Conservation (phyloP, 2,888 invertebrate genomes). For the Ectobius pallidus region DNA sequence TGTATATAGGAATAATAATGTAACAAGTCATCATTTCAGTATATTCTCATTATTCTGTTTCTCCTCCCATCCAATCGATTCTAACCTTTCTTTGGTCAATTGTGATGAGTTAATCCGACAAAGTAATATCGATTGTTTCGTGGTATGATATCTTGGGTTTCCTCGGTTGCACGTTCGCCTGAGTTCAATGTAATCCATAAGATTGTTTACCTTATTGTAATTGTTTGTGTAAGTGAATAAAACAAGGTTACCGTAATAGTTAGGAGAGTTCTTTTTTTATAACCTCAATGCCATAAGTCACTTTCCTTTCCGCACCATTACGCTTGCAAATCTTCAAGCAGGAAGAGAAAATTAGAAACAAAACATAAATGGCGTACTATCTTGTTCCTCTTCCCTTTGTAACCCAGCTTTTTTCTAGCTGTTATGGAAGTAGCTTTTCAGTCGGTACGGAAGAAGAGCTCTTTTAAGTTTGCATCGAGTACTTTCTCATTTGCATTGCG, state of each 20-base stretch:
- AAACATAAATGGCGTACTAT: no score
- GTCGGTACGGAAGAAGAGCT: no score
- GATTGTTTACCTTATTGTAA: conserved; percentile 8
- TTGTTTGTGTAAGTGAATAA: conserved; percentile 21
- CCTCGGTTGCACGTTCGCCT: not conserved
- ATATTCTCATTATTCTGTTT: not conserved
- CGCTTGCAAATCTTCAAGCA: no score
- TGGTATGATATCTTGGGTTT: not conserved
- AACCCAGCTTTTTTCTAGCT: no score
- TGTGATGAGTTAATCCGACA: conserved; percentile 4
- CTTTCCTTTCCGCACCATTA: conserved; percentile 1
- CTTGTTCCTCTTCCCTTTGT: no score
- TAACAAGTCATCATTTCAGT: not conserved
- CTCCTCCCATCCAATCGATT: not conserved
- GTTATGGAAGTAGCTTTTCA: no score
- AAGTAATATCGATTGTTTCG: not conserved
- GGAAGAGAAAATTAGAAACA: no score
- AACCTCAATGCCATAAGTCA: not conserved
- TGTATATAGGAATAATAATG: not conserved
- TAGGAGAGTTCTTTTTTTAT: not conserved
- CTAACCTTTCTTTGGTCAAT: not conserved
- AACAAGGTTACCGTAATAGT: not conserved
- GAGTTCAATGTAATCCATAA: not conserved
- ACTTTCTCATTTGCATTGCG: no score
- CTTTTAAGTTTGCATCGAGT: no score